A percentile compares a stretch with the other conserved stretches of the same genome.
Conservation (phyloP, 2,888 invertebrate species). For the Drepana falcataria region DNA sequence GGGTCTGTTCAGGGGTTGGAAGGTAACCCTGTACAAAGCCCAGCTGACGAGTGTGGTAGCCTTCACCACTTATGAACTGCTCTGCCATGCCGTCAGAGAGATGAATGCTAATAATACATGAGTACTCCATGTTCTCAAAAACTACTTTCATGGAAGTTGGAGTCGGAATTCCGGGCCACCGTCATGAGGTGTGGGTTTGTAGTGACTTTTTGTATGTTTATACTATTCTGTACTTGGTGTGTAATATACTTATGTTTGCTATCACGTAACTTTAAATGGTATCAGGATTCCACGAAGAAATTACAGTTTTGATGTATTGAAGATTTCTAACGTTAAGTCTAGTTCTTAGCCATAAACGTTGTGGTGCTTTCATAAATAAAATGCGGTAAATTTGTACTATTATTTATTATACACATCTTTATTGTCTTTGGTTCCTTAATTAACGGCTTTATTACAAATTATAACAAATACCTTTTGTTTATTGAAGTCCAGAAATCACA, state of each 20-base stretch:
- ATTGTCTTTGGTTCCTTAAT: constrained; percentile 51
- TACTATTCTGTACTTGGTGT: no score
- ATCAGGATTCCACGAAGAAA: no score
- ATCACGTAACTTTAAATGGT: no score
- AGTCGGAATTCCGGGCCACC: no score
- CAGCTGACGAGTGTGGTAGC: constrained; percentile 52
- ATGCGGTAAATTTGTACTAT: background rate
- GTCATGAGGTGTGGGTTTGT: no score
- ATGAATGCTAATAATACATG: constrained; percentile 3
- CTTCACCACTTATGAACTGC: constrained; percentile 56
- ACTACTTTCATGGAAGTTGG: no score
- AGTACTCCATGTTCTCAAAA: no score
- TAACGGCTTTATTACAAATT: constrained; percentile 17
- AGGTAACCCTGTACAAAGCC: constrained; percentile 53
- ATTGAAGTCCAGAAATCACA: background rate
- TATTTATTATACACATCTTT: constrained; percentile 27
- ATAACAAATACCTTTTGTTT: constrained; percentile 1
- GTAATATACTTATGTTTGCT: no score
- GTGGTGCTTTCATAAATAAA: background rate
- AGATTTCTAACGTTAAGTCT: no score
- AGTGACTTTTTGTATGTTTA: no score
- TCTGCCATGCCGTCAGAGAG: constrained; percentile 43
- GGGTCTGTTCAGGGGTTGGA: constrained; percentile 55
- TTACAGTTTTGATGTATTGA: no score
- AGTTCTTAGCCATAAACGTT: no score